Percentiles rank a stretch among this genome's conserved stretches.
These are phyloP conservation scores for Lampropteryx suffumata DNA, from an alignment of 2,888 invertebrate species.

Conservation along the genomic window DNA sequence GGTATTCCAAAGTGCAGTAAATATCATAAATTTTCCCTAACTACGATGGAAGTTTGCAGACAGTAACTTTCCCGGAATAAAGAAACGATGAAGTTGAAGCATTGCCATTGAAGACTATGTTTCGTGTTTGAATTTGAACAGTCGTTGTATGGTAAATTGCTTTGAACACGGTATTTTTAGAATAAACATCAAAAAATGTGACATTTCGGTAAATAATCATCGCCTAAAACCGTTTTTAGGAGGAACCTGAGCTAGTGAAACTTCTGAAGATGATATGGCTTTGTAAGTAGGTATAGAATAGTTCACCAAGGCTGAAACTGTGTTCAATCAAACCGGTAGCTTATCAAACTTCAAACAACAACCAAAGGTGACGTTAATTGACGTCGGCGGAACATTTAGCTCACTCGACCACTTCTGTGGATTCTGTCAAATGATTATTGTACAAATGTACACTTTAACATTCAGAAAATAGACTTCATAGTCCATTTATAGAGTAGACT, in stretches of 20 bases:
- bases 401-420: slow-evolving; percentile 61
- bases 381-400: slow-evolving; percentile 70
- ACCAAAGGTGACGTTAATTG: slow-evolving; percentile 66
- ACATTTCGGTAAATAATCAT: too few species aligned
- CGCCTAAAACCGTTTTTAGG: too few species aligned
- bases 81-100: slow-evolving; percentile 38
- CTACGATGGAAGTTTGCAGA: slow-evolving; percentile 58
- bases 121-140: slow-evolving; percentile 25
- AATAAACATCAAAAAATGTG: background rate
- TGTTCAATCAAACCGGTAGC: slow-evolving; percentile 29
- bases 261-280: too few species aligned
- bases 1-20: slow-evolving; percentile 43
- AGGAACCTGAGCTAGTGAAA: background rate
- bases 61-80: slow-evolving; percentile 44
- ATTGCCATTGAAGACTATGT: slow-evolving; percentile 32
- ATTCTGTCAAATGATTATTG: slow-evolving; percentile 26
- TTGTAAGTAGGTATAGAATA: slow-evolving; percentile 2
- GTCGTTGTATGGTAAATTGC: slow-evolving; percentile 13
- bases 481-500: slow-evolving; percentile 37
- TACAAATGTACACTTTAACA: slow-evolving; percentile 25
- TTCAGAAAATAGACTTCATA: slow-evolving; percentile 34
- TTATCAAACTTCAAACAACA: slow-evolving; percentile 55
- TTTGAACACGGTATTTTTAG: slow-evolving; percentile 20
- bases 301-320: slow-evolving; percentile 18
- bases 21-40: slow-evolving; percentile 47